Base-by-base conservation (phyloP, 2,113 vertebrate species). In the Odocoileus virginianus region DNA sequence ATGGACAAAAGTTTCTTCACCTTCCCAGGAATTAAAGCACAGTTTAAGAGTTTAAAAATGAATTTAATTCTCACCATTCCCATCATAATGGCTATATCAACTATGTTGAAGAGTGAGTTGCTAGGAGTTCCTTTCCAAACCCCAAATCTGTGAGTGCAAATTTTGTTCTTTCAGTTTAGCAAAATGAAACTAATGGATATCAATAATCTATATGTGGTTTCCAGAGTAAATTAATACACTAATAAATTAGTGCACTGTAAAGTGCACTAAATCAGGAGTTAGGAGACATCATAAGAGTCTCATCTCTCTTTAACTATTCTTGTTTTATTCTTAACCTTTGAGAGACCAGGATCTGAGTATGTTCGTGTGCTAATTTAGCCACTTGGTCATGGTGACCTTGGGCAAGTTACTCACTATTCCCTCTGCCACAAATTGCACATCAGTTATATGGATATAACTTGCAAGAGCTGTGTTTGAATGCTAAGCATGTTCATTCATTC, bases 131-230 rank as follows among this genome's bases (percentile, higher is more conserved):
- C 57, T 82, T 87, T 89, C 2, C 33, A 76, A 94, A 84, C 89
- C 2, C 9, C 45, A 88, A 89, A 61, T 50, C 47, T 78, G 19
- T 93, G 87, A 89, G 45, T 67, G 7, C n/a, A 91, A 78, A 79
- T 79, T 78, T 30, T 86, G 93, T 97, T 71, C n/a, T 61, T 83
- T 97, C 71, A 87, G 14, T 74, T 91, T 54, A 92, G 45, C 15
- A 83, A 93, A 96, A 91, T 28, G 13, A 87, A 96, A 83, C 7
- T 57, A 84, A 82, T 55, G n/a, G 23, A 84, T 6, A 60, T 50
- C 60, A 87, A 60, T 28, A 95, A 54, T 13, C 25, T 58, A 28
- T n/a, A 61, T 16, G 74, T 87, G 58, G 12, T 28, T 40, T 50
- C n/a, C 47, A 16, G 0, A 43, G n/a, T 8, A 87, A 82, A 61